These are phyloP conservation scores for Nomia melanderi DNA, from an alignment of 1,140 invertebrate genomes.

Conservation along the genomic window DNA sequence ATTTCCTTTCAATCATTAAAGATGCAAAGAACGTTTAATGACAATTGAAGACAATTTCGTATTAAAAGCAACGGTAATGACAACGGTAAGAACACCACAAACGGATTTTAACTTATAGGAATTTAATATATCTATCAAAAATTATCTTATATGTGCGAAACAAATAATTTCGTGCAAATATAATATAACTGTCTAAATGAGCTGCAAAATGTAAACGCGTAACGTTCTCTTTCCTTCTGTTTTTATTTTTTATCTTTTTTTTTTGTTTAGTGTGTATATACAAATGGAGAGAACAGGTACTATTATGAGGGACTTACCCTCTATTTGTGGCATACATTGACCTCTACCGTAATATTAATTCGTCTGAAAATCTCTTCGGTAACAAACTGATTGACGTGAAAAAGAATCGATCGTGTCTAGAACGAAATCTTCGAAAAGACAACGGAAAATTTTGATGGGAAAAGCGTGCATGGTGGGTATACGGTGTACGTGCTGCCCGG, in stretches of 20 bases:
- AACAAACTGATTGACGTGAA: slow-evolving; percentile 9
- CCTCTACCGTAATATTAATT: slow-evolving; percentile 61
- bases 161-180: slow-evolving; percentile 7
- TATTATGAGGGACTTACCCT: slow-evolving; percentile 65
- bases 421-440: slow-evolving; percentile 33
- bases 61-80: background rate
- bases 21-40: background rate
- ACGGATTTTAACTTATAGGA: slow-evolving; percentile 23
- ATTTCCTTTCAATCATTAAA: background rate
- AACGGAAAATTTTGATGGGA: background rate
- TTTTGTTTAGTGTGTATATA: background rate
- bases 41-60: slow-evolving; percentile 15
- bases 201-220: background rate
- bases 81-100: slow-evolving; percentile 15
- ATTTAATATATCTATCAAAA: slow-evolving; percentile 35
- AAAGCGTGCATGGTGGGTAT: background rate
- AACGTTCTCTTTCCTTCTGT: no score
- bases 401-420: slow-evolving; percentile 57
- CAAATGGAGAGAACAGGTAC: slow-evolving; percentile 11
- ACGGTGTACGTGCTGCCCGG: slow-evolving; percentile 11
- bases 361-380: slow-evolving; percentile 25
- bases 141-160: slow-evolving; percentile 33
- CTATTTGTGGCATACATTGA: slow-evolving; percentile 65
- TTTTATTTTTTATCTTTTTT: no score
- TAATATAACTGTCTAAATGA: background rate